phyloP scores from a whole-genome alignment of 2,797 vertebrate species.

The Moxostoma hubbsi region DNA sequence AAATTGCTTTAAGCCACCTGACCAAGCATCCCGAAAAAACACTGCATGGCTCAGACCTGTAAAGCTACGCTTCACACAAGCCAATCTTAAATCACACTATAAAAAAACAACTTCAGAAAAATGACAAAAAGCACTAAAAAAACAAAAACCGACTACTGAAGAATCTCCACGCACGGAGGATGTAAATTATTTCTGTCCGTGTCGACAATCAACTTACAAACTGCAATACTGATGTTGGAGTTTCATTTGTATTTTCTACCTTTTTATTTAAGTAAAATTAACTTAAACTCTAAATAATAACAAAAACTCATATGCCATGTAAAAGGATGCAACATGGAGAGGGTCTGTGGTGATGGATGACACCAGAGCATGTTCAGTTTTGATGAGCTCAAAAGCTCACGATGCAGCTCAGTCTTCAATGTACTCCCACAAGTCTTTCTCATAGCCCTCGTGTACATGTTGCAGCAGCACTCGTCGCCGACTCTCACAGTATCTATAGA shows the following conservation, averaged over 20 bases:
- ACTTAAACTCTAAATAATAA: constrained; percentile 87
- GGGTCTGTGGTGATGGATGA: constrained; percentile 90
- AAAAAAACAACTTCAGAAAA: constrained; percentile 77
- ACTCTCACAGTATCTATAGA: constrained; percentile 97
- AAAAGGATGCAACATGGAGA: constrained; percentile 68
- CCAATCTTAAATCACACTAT: constrained; percentile 79
- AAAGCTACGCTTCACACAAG: constrained; percentile 85
- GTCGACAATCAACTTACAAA: constrained; percentile 76
- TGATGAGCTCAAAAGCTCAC: constrained; percentile 64
- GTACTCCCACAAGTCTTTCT: constrained; percentile 99
- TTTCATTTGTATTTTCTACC: constrained; percentile 84
- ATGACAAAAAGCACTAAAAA: constrained; percentile 59
- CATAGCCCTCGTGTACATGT: constrained; percentile 99
- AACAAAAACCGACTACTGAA: constrained; percentile 54
- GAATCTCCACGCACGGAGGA: constrained; percentile 47
- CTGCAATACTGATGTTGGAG: constrained; percentile 93
- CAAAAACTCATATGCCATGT: constrained; percentile 53
- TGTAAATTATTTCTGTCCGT: constrained; percentile 76
- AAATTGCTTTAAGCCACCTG: constrained; percentile 74
- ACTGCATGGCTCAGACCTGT: constrained; percentile 82
- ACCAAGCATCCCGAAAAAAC: constrained; percentile 69
- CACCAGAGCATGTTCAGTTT: constrained; percentile 59
- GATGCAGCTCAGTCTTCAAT: constrained; percentile 95
- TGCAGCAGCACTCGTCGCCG: constrained; percentile 97
- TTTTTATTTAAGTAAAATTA: constrained; percentile 99